These are phyloP conservation scores for Gallinago nigripennis DNA, from an alignment of 2,797 vertebrate species.

Conservation along the genomic window DNA sequence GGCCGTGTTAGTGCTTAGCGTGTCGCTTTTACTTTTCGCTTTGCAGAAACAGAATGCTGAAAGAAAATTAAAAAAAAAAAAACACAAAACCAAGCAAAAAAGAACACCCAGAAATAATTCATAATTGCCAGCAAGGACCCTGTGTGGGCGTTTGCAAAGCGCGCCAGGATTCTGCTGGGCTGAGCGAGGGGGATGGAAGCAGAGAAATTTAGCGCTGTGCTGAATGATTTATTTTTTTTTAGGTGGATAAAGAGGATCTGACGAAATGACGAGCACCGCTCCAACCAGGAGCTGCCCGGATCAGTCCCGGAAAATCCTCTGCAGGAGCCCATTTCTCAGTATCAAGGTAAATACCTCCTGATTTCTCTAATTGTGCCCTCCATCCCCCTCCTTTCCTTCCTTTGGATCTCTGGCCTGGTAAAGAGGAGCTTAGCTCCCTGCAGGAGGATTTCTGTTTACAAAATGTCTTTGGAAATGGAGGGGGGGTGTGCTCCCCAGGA, in stretches of 20 bases:
- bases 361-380: too few relatives aligned
- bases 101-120: neutral
- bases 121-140: fast-evolving
- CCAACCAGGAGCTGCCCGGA: neutral
- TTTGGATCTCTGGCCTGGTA: fast-evolving
- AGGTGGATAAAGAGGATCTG: neutral
- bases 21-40: neutral
- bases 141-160: neutral
- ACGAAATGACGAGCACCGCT: neutral
- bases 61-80: neutral
- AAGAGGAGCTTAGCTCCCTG: neutral
- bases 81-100: too few relatives aligned
- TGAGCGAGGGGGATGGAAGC: neutral
- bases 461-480: neutral
- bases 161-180: neutral
- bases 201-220: neutral
- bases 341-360: conserved; percentile 47
- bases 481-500: neutral
- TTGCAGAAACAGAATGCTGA: fast-evolving
- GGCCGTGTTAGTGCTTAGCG: fast-evolving
- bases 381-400: too few relatives aligned
- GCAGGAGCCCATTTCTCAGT: conserved; percentile 30
- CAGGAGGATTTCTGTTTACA: neutral
- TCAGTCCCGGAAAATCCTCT: fast-evolving
- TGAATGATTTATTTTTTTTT: neutral